Conservation (phyloP, 2,888 invertebrate genomes). For the Oscheius myriophilus region DNA sequence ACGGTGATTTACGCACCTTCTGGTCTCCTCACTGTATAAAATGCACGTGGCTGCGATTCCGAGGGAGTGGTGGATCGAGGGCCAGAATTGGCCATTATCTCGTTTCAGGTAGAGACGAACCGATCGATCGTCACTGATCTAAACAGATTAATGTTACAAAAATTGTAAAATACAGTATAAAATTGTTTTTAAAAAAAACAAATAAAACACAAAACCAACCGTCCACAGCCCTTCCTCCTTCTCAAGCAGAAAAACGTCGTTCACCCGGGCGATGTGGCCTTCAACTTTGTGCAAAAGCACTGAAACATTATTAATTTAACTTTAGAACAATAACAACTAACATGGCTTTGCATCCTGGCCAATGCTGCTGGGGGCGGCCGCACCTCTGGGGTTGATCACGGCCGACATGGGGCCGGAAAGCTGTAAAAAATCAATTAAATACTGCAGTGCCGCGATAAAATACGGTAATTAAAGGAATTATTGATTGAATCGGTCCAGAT, state of each 20-base stretch:
- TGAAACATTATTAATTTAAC: conserved; percentile 17
- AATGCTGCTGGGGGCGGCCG: conserved; percentile 39
- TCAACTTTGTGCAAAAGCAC: conserved; percentile 65
- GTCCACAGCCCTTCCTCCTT: conserved; percentile 61
- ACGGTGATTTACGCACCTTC: conserved; percentile 48
- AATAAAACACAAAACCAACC: conserved; percentile 25
- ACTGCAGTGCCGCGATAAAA: not conserved
- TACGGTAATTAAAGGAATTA: not conserved
- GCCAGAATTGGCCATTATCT: conserved; percentile 98
- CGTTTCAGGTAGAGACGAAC: conserved; percentile 93
- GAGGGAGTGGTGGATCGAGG: conserved; percentile 82
- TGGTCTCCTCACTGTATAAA: conserved; percentile 62
- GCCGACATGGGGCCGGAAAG: conserved; percentile 43
- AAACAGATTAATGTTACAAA: not conserved
- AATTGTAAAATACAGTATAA: not conserved
- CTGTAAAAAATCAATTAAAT: not conserved
- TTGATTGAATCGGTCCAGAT: not conserved
- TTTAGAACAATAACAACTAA: conserved; percentile 22
- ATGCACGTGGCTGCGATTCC: conserved; percentile 64
- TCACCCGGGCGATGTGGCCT: conserved; percentile 65
- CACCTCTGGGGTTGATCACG: conserved; percentile 45
- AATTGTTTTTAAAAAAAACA: not conserved
- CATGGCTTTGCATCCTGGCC: conserved; percentile 47
- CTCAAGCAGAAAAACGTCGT: conserved; percentile 58
- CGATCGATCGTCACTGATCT: conserved; percentile 57